phyloP scores from a whole-genome alignment of 2,888 invertebrate genomes.

The Chymomyza amoena region DNA sequence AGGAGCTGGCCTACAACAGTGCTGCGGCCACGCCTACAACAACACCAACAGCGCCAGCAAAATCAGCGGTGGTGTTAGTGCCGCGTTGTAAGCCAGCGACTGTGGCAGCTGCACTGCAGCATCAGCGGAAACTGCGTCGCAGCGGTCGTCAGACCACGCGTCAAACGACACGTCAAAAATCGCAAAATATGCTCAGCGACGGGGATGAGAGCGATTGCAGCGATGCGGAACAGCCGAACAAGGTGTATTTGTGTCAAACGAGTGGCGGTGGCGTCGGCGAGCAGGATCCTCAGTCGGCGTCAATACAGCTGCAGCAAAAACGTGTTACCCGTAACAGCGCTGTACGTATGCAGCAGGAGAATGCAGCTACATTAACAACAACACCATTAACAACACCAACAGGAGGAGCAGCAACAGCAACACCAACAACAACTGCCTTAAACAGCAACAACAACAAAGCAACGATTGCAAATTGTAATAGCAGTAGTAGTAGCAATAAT shows the following conservation, averaged over 20 bases:
- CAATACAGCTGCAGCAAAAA: slow-evolving; percentile 37
- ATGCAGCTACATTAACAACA: slow-evolving; percentile 27
- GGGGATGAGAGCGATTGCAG: slow-evolving; percentile 52
- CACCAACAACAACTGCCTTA: slow-evolving; percentile 25
- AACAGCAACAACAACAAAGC: slow-evolving; percentile 41
- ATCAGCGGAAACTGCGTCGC: slow-evolving; percentile 54
- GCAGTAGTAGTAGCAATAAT: slow-evolving; percentile 56
- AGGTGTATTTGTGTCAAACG: slow-evolving; percentile 24
- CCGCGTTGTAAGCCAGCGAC: slow-evolving; percentile 44
- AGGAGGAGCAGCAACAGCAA: slow-evolving; percentile 30
- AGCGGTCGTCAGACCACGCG: slow-evolving; percentile 60
- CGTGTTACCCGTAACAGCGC: slow-evolving; percentile 68
- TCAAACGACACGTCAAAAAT: slow-evolving; percentile 22
- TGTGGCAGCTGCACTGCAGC: slow-evolving; percentile 36
- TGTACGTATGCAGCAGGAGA: slow-evolving; percentile 27
- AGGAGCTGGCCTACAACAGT: slow-evolving; percentile 47
- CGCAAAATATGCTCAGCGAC: not conserved
- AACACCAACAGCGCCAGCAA: slow-evolving; percentile 28
- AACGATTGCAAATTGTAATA: slow-evolving; percentile 73
- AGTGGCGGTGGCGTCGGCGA: not conserved
- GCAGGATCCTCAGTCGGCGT: slow-evolving; percentile 19
- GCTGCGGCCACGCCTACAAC: slow-evolving; percentile 52
- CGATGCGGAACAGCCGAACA: slow-evolving; percentile 43
- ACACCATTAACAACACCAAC: slow-evolving; percentile 31
- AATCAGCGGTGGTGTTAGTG: slow-evolving; percentile 53